Base-by-base conservation (phyloP, 2,888 invertebrate genomes). In the Sylvicola cinctus region DNA sequence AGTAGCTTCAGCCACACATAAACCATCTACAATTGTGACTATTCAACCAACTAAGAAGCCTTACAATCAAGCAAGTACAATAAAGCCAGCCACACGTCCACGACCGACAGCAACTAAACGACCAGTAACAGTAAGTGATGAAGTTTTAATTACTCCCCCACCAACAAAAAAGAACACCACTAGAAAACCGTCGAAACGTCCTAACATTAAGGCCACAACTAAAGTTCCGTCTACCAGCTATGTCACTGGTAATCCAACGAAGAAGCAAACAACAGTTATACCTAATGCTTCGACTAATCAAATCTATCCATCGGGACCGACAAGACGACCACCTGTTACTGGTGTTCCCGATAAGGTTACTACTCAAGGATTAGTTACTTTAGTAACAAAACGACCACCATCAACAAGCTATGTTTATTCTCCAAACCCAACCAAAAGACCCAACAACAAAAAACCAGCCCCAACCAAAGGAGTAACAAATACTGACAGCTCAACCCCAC, bases 401-500 rank as follows among this genome's bases (percentile, higher is more conserved):
- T 54, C 62, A 3, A 64, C 62, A 2, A 60, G 62, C 34, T 62
- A 61, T 35, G 51, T 63, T 1, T 51, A 44, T 32, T 45, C 46
- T 6, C 52, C 61, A 2, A 53, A 65, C 16, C 63, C 64, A 2
- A 60, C 62, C 7, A 60, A 63, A 42, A 60, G 64, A 43, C 66
- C 68, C 1, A 46, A 15, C 10, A 31, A 31, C 4, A 7, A 7
- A 16, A 16, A 16, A n/a, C 35, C 30, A 25, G 7, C 30, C n/a
- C 17, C 27, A 13, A 39, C 31, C 28, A 17, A 26, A 16, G 34
- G 26, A 31, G 58, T 45, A 38, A 63, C 60, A 38, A 63, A 26
- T 2, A 29, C 66, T 8, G 69, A 70, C 0, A 70, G 69, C 0
- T 60, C 70, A 3, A 69, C 70, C n/a, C 68, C 70, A 6, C 48